phyloP scores from a whole-genome alignment of 2,888 invertebrate genomes.

The Nephrotoma appendiculata region DNA sequence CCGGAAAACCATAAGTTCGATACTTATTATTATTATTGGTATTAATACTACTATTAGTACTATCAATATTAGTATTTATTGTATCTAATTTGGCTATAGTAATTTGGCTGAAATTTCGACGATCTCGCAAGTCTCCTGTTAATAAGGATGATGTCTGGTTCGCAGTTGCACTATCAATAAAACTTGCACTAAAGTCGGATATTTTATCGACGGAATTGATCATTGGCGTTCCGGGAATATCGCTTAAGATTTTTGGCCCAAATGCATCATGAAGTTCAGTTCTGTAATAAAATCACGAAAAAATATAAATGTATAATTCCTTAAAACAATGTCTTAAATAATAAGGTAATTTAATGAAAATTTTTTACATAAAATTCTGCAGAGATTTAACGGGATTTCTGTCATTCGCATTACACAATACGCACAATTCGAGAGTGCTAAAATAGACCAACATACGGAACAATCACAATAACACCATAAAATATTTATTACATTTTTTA shows the following conservation, averaged over 20 bases:
- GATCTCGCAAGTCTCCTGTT: not conserved
- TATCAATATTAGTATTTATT: not conserved
- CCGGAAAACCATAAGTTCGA: not conserved
- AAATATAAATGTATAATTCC: too few species aligned
- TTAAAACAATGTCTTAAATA: too few species aligned
- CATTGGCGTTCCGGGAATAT: conserved; percentile 32
- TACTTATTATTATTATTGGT: not conserved
- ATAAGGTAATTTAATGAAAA: too few species aligned
- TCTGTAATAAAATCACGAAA: not conserved
- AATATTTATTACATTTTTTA: too few species aligned
- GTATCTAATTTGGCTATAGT: conserved; percentile 18
- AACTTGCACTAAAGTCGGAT: not conserved
- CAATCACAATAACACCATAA: too few species aligned
- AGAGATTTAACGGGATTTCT: too few species aligned
- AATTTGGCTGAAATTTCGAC: conserved; percentile 18
- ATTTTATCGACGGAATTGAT: conserved; percentile 9
- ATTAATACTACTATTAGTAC: not conserved
- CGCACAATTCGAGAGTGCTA: too few species aligned
- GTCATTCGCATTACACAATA: too few species aligned
- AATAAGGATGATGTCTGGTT: not conserved
- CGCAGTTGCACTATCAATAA: not conserved
- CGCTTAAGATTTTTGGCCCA: conserved; percentile 35
- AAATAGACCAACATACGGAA: too few species aligned
- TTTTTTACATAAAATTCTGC: too few species aligned
- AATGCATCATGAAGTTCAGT: conserved; percentile 31